A percentile compares a stretch with the other conserved stretches of the same genome.
Conservation (phyloP, 2,888 invertebrate species). For the Microctonus aethiopoides region DNA sequence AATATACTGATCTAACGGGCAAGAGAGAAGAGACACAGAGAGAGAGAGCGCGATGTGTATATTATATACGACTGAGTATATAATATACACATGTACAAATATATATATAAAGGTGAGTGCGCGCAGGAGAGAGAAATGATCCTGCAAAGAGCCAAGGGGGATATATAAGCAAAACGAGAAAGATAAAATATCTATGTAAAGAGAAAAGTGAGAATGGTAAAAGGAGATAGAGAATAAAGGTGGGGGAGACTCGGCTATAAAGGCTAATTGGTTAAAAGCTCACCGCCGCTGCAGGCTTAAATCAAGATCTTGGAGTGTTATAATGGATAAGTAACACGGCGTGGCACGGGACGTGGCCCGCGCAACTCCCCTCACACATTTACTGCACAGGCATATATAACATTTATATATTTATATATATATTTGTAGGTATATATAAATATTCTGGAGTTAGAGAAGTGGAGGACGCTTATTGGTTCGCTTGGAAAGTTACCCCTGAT, state of each 20-base stretch:
- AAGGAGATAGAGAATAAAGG: slow-evolving; percentile 13
- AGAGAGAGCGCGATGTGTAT: slow-evolving; percentile 11
- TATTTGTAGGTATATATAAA: slow-evolving; percentile 38
- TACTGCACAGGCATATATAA: slow-evolving; percentile 5
- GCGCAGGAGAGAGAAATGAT: no score
- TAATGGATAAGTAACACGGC: slow-evolving; percentile 68
- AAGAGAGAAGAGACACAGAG: slow-evolving; percentile 20
- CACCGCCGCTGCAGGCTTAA: slow-evolving; percentile 67
- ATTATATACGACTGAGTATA: no score
- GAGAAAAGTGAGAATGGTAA: not conserved
- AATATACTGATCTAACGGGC: slow-evolving; percentile 24
- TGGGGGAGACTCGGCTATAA: slow-evolving; percentile 56
- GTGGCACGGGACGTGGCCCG: slow-evolving; percentile 57
- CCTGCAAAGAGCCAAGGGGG: no score
- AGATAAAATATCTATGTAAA: not conserved
- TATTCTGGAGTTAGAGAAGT: slow-evolving; percentile 60
- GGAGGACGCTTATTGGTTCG: slow-evolving; percentile 56
- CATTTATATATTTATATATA: no score
- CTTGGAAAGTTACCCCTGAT: slow-evolving; percentile 54
- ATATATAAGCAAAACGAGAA: slow-evolving; percentile 7
- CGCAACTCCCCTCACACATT: slow-evolving; percentile 37
- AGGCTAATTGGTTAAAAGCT: slow-evolving; percentile 68
- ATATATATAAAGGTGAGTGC: not conserved
- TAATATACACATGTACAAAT: no score
- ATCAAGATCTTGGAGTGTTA: slow-evolving; percentile 68